Evolutionary conservation across 2,797 vertebrate species (phyloP).

Genomic region (Sebastes matsubarae): DNA sequence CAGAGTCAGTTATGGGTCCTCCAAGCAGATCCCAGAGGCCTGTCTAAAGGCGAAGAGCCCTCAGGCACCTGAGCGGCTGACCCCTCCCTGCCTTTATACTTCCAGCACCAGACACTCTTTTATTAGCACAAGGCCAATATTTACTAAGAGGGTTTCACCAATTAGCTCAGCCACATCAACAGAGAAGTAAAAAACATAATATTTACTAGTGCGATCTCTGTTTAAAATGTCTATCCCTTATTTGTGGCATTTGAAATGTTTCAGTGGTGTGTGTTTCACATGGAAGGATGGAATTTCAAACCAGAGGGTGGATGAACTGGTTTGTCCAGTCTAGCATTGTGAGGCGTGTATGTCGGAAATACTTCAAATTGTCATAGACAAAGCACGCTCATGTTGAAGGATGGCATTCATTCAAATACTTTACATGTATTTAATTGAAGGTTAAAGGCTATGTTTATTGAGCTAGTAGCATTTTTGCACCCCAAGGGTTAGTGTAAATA

Average conservation of each 20-base stretch:
- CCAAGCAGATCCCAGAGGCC: constrained; percentile 59
- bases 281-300: neutral
- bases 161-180: neutral
- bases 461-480: neutral
- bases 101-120: constrained; percentile 8
- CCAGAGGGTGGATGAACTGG: constrained; percentile 23
- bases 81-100: constrained; percentile 37
- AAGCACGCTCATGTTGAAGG: neutral
- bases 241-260: neutral
- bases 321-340: constrained; percentile 15
- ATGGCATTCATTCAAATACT: neutral
- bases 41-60: constrained; percentile 66
- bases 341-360: neutral
- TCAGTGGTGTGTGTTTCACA: neutral
- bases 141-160: constrained; percentile 28
- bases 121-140: constrained; percentile 34
- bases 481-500: neutral
- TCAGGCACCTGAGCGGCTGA: constrained; percentile 58
- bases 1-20: constrained; percentile 68
- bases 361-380: neutral
- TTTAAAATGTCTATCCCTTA: neutral
- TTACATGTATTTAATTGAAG: neutral
- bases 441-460: neutral
- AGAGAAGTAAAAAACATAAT: neutral
- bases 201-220: neutral